phyloP scores from a whole-genome alignment of 2,113 vertebrate genomes.

The Podilymbus podiceps region DNA sequence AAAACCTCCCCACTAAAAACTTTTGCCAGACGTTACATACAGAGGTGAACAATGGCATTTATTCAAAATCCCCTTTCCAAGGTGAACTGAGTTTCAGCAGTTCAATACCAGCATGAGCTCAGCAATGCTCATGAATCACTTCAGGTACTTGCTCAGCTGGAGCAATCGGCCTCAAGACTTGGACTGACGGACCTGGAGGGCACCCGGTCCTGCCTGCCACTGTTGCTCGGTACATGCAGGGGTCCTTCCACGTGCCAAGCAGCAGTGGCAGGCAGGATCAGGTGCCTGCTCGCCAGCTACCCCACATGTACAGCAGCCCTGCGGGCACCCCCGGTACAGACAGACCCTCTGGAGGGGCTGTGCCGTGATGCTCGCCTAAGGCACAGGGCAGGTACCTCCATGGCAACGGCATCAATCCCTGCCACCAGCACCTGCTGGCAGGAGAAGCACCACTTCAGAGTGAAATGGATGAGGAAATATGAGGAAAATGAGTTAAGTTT shows the following conservation, averaged over 20 bases:
- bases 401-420: background rate
- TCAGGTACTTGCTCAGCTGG: background rate
- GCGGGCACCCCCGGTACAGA: rapidly evolving
- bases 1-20: background rate
- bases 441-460: background rate
- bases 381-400: background rate
- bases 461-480: background rate
- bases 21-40: background rate
- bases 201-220: background rate
- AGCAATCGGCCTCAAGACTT: rapidly evolving
- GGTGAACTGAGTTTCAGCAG: background rate
- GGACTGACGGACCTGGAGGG: background rate
- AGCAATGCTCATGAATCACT: background rate
- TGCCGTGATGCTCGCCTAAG: background rate
- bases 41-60: background rate
- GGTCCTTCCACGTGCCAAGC: background rate
- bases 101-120: background rate
- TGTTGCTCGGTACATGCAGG: background rate
- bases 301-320: rapidly evolving
- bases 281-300: background rate
- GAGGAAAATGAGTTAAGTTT: background rate
- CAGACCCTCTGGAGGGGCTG: background rate
- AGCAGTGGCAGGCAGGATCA: rapidly evolving
- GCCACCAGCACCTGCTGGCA: background rate
- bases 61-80: background rate